Conservation (phyloP, 2,888 invertebrate species). For the Stenichneumon culpator region DNA sequence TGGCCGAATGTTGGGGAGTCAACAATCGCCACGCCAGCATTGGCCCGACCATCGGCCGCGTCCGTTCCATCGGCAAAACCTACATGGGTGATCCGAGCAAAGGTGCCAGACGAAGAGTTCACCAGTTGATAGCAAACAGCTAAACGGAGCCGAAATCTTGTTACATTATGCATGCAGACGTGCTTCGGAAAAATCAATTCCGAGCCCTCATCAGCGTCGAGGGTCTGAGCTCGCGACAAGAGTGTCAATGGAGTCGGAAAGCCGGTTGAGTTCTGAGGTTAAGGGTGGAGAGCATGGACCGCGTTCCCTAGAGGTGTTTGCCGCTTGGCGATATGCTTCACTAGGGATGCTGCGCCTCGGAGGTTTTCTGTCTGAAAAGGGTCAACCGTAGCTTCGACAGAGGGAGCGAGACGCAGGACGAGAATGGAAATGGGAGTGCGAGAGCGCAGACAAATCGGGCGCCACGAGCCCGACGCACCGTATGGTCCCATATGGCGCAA, state of each 20-base stretch:
- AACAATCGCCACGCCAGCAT: too few species aligned
- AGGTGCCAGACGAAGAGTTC: neutral
- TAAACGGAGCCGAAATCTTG: neutral
- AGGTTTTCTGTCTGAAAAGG: neutral
- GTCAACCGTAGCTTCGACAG: neutral
- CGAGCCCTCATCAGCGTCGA: conserved; percentile 16
- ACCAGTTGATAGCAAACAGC: conserved; percentile 14
- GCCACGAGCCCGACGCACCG: conserved; percentile 61
- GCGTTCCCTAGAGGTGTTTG: conserved; percentile 1
- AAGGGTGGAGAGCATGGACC: neutral
- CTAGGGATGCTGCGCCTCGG: neutral
- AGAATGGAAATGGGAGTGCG: conserved; percentile 37
- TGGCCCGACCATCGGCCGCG: too few species aligned
- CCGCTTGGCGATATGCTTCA: neutral
- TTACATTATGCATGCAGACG: neutral
- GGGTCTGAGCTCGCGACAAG: conserved; percentile 10
- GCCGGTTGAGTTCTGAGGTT: conserved; percentile 6
- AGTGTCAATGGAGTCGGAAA: neutral
- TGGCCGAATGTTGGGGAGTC: too few species aligned
- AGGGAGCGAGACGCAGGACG: neutral
- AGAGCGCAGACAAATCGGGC: conserved; percentile 27
- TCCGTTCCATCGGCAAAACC: too few species aligned
- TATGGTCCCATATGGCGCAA: conserved; percentile 78
- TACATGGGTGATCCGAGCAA: neutral
- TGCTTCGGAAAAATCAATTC: conserved; percentile 15